Percentiles rank a stretch among this genome's conserved stretches.
These are phyloP conservation scores for Tetraodon nigroviridis DNA, from an alignment of 2,113 vertebrate genomes.

Conservation along the genomic window DNA sequence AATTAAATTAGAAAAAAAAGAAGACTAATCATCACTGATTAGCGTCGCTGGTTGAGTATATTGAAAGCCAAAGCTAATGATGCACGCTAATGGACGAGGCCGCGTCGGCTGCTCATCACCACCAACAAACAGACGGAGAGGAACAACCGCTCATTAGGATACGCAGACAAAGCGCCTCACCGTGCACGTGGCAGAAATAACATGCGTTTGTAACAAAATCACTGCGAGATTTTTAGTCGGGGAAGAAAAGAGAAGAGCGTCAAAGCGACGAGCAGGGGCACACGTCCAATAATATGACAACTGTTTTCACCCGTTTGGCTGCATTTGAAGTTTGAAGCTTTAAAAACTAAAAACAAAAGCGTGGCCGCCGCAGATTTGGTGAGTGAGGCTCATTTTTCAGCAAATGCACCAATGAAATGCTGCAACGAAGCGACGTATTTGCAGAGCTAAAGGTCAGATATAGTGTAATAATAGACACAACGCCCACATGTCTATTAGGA, in stretches of 20 bases:
- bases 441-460: slow-evolving; percentile 32
- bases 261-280: not conserved
- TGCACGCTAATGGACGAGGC: slow-evolving; percentile 43
- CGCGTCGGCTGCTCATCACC: slow-evolving; percentile 51
- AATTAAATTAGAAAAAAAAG: slow-evolving; percentile 5
- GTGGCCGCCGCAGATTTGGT: slow-evolving; percentile 4
- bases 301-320: no score
- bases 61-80: slow-evolving; percentile 52
- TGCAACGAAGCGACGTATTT: slow-evolving; percentile 18
- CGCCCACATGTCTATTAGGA: slow-evolving; percentile 37
- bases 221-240: not conserved
- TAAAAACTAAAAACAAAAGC: not conserved
- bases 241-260: slow-evolving; percentile 6
- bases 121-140: slow-evolving; percentile 45
- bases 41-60: slow-evolving; percentile 18
- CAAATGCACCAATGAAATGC: slow-evolving; percentile 21
- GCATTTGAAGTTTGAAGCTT: no score
- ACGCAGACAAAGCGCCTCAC: slow-evolving; percentile 46
- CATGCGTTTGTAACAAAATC: no score
- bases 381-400: slow-evolving; percentile 19
- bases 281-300: slow-evolving; percentile 6
- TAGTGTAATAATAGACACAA: slow-evolving; percentile 46
- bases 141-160: slow-evolving; percentile 66
- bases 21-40: slow-evolving; percentile 31
- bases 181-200: slow-evolving; percentile 24